Evolutionary conservation across 2,888 invertebrate genomes (phyloP).

Genomic region (Trisateles emortualis): DNA sequence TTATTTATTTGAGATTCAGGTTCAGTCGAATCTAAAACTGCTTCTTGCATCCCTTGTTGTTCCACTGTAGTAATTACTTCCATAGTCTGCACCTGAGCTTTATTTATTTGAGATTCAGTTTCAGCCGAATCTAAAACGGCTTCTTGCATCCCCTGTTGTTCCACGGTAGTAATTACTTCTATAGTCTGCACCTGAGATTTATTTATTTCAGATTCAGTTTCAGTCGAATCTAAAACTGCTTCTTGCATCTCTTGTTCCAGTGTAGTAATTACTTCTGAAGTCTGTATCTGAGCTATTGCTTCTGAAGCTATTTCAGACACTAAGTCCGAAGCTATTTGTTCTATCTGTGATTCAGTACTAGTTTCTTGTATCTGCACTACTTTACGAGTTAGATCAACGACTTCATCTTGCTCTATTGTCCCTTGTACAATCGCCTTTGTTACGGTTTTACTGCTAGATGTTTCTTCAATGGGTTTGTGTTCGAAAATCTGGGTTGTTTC

Average conservation of each 20-base stretch:
- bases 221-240: too few relatives aligned
- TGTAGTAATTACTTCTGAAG: constrained; percentile 6
- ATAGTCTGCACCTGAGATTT: too few relatives aligned
- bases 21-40: too few relatives aligned
- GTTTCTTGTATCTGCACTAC: constrained; percentile 25
- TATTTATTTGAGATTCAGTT: too few relatives aligned
- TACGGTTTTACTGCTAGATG: neutral
- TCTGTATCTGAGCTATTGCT: constrained; percentile 25
- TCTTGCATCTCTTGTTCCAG: neutral
- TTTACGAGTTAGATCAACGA: constrained; percentile 6
- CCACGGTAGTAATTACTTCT: too few relatives aligned
- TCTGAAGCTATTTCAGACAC: constrained; percentile 27
- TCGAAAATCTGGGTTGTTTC: neutral
- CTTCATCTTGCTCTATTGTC: neutral
- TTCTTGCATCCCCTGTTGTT: too few relatives aligned
- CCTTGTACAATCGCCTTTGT: neutral
- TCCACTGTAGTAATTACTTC: too few relatives aligned
- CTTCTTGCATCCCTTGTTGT: too few relatives aligned
- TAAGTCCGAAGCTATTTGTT: constrained; percentile 29
- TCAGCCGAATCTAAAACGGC: too few relatives aligned
- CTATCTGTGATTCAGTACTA: constrained; percentile 19
- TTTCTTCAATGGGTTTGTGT: neutral
- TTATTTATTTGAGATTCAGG: too few relatives aligned
- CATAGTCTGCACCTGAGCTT: too few relatives aligned
- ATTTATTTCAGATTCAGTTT: too few relatives aligned